Evolutionary conservation across 2,888 invertebrate species (phyloP), one percentile per base, ranked within the genome.

Genomic region (Alitta virens): DNA sequence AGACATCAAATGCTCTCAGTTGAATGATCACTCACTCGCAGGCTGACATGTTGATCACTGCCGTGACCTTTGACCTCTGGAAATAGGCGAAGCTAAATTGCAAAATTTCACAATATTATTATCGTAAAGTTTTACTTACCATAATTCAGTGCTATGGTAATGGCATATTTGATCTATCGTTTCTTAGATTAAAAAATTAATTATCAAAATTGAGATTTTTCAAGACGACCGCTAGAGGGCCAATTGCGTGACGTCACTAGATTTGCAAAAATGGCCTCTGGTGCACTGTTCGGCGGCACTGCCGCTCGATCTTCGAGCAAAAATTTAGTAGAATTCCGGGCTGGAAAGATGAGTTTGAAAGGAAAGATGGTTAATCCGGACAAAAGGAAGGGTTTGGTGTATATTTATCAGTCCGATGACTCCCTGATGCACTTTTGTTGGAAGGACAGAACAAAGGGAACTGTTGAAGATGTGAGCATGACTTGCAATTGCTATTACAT

Each of bases 361-460:
- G 94, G 92, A 51, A 91, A 91, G 76, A 94, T 92, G 90, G 76
- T 83, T 62, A 76, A 82, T 67, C 92, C 97, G 1, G 96, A 97
- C 80, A 92, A 91, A 72, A 88, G 96, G 75, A 98, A 98, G 85
- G 99, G 99, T 3, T 85, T 92, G 27, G 86, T 98, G 16, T 99
- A 95, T 80, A 89, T 99, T 61, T 92, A 94, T 79, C 98, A 98
- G 82, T 92, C 94, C 58, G 96, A 97, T 72, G 99, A 99, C 83
- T 92, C 94, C 0, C 83, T 99, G 62, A 96, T 98, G 91, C 99
- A 99, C 84, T 97, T 99, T 80, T 98, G 98, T 83, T 99, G 99
- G 99, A 98, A 98, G 84, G 98, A 99, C 84, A 89, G 99, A 54
- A 90, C 91, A 51, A 88, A 90, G 52, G 94, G 95, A 58, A 89